A percentile compares a stretch with the other conserved stretches of the same genome.
These are phyloP conservation scores for Chrysolina oricalcia DNA, from an alignment of 2,888 invertebrate species.

Conservation along the genomic window DNA sequence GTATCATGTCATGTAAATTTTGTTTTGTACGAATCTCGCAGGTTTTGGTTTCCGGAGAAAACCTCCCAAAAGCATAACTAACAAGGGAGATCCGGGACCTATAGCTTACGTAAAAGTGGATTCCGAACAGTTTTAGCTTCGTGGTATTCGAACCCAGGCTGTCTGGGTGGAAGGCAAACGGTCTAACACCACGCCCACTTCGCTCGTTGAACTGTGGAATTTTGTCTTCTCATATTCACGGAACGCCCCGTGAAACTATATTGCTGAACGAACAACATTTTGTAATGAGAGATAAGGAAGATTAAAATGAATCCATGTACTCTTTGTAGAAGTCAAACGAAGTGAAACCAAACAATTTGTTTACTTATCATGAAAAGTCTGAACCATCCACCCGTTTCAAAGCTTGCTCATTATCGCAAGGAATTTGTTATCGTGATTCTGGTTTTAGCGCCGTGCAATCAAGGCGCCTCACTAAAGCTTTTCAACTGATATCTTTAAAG, in stretches of 20 bases:
- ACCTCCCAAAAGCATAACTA: no score
- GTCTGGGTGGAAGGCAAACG: no score
- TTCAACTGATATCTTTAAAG: background rate
- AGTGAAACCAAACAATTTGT: slow-evolving; percentile 2
- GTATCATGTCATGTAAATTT: no score
- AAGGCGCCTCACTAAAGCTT: background rate
- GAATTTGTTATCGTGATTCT: background rate
- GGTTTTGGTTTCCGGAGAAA: no score
- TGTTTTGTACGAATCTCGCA: no score
- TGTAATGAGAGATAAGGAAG: slow-evolving; percentile 4
- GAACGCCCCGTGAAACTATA: background rate
- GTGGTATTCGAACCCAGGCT: no score
- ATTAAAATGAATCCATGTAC: background rate
- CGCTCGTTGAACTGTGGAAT: no score
- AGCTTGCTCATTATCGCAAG: background rate
- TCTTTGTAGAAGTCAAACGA: slow-evolving; percentile 12
- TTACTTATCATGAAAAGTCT: background rate
- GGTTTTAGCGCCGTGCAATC: background rate
- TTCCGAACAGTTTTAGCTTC: no score
- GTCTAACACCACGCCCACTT: no score
- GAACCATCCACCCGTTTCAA: background rate
- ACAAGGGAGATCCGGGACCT: no score
- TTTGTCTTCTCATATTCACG: background rate
- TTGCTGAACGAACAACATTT: background rate
- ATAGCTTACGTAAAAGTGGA: no score